Evolutionary conservation across 1,140 invertebrate genomes (phyloP).

Genomic region (Drosophila rufa): DNA sequence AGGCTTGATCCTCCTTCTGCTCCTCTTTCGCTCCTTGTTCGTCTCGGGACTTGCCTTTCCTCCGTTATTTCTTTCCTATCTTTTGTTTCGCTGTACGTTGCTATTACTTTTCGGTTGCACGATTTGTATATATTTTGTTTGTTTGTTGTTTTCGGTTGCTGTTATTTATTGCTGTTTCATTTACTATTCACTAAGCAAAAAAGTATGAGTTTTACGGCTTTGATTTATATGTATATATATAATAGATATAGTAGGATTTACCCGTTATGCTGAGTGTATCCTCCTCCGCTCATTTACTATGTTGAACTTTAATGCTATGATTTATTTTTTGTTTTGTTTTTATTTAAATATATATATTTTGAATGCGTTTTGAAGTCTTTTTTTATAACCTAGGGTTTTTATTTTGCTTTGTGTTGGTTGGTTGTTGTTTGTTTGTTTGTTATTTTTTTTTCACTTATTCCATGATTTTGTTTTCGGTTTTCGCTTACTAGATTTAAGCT

Average conservation of each 20-base stretch:
- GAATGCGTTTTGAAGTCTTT: slow-evolving; percentile 80
- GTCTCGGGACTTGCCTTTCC: slow-evolving; percentile 26
- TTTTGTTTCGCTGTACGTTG: slow-evolving; percentile 63
- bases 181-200: slow-evolving; percentile 78
- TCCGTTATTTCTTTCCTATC: slow-evolving; percentile 20
- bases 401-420: slow-evolving; percentile 58
- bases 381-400: slow-evolving; percentile 81
- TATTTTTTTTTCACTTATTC: slow-evolving; percentile 68
- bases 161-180: slow-evolving; percentile 77
- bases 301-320: slow-evolving; percentile 71
- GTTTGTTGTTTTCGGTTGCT: slow-evolving; percentile 41
- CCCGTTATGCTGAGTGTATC: slow-evolving; percentile 56
- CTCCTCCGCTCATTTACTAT: slow-evolving; percentile 64
- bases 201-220: slow-evolving; percentile 68
- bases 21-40: slow-evolving; percentile 3
- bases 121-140: slow-evolving; percentile 58
- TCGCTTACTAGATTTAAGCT: slow-evolving; percentile 76
- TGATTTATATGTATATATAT: slow-evolving; percentile 49
- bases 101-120: slow-evolving; percentile 81
- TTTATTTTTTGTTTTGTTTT: slow-evolving; percentile 48
- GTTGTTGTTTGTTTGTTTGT: slow-evolving; percentile 35
- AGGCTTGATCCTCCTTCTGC: slow-evolving; percentile 23
- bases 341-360: slow-evolving; percentile 70
- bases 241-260: slow-evolving; percentile 61
- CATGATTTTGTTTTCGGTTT: slow-evolving; percentile 48